Percentiles rank a stretch among this genome's conserved stretches.
phyloP scores from a whole-genome alignment of 2,113 vertebrate genomes.

The Orthochromis malagaraziensis region DNA sequence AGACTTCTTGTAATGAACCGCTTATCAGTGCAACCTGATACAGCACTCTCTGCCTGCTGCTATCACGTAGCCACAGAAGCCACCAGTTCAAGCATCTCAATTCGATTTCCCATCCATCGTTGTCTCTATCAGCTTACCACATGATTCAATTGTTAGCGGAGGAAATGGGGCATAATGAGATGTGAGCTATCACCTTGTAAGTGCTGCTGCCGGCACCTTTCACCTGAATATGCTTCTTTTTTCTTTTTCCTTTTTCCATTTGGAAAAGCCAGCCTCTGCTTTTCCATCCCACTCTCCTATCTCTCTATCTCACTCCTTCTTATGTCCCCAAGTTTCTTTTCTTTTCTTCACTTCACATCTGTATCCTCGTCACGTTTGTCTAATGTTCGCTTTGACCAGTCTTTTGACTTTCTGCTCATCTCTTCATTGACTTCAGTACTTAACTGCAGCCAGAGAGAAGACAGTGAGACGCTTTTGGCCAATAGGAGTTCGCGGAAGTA shows the following conservation, averaged over 20 bases:
- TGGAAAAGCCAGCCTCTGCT: background rate
- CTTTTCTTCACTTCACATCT: background rate
- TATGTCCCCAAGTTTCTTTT: background rate
- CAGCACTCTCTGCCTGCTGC: background rate
- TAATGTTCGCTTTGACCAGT: background rate
- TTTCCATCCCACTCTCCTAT: background rate
- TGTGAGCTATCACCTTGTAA: slow-evolving; percentile 43
- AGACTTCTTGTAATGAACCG: slow-evolving; percentile 53
- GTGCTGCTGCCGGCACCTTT: slow-evolving; percentile 36
- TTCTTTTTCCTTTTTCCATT: background rate
- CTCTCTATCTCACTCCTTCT: background rate
- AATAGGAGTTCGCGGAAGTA: background rate
- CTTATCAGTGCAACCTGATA: slow-evolving; percentile 56
- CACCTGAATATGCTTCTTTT: background rate
- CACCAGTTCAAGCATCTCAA: slow-evolving; percentile 12
- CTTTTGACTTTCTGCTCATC: background rate
- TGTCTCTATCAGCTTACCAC: slow-evolving; percentile 46
- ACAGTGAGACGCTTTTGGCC: background rate
- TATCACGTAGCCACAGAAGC: slow-evolving; percentile 56
- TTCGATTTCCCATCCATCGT: slow-evolving; percentile 41
- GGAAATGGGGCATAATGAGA: slow-evolving; percentile 36
- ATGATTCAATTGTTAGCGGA: slow-evolving; percentile 46
- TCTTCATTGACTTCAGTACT: background rate
- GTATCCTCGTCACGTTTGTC: background rate
- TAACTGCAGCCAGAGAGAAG: background rate